Evolutionary conservation across 2,888 invertebrate species (phyloP).

Genomic region (Danaus chrysippus): DNA sequence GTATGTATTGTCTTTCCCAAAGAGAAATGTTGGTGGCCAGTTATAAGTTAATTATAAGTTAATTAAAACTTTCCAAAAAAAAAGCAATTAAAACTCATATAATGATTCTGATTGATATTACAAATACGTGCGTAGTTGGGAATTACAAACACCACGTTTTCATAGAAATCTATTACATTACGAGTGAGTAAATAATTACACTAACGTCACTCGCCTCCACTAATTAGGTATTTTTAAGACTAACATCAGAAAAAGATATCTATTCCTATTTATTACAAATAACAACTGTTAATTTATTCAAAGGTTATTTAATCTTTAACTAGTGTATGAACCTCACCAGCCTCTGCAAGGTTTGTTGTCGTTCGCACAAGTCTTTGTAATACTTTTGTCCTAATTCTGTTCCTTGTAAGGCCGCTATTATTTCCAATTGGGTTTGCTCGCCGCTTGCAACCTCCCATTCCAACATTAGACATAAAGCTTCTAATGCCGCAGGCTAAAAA

Average conservation of each 20-base stretch:
- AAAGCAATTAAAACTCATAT: neutral
- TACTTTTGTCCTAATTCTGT: constrained; percentile 83
- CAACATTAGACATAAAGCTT: constrained; percentile 86
- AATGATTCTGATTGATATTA: neutral
- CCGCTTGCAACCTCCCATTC: constrained; percentile 83
- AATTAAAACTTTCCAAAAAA: too few relatives aligned
- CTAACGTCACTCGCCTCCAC: constrained; percentile 6
- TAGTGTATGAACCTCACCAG: constrained; percentile 71
- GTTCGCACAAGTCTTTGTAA: constrained; percentile 84
- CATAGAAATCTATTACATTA: neutral
- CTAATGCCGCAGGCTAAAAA: constrained; percentile 78
- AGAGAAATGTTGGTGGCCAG: too few relatives aligned
- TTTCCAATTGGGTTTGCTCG: constrained; percentile 82
- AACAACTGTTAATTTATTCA: too few relatives aligned
- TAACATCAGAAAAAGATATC: constrained; percentile 9
- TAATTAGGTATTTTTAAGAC: constrained; percentile 5
- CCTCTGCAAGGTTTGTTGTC: constrained; percentile 85
- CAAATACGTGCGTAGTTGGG: neutral
- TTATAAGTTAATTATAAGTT: too few relatives aligned
- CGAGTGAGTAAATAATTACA: neutral
- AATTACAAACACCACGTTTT: neutral
- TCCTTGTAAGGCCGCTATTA: constrained; percentile 86
- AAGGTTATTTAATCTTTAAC: too few relatives aligned
- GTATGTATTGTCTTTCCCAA: too few relatives aligned
- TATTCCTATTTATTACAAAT: too few relatives aligned